Evolutionary conservation across 30 jellyfish, hydroid and myxozoan genomes (phyloP).

Genomic region (Hydra vulgaris): DNA sequence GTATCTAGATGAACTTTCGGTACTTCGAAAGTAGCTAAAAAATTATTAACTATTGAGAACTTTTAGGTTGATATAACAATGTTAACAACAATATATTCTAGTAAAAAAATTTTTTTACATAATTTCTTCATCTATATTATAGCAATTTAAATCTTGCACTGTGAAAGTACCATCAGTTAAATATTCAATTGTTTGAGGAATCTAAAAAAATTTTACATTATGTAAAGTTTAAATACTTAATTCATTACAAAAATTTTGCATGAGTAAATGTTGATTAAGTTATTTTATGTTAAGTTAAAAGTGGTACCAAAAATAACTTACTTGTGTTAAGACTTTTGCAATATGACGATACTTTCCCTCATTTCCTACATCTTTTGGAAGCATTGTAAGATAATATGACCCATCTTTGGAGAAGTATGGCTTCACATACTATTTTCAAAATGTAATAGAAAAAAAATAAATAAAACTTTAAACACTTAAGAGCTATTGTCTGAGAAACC

Average conservation of each 20-base stretch:
- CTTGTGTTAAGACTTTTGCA: slow-evolving; percentile 22
- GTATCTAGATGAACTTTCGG: slow-evolving; percentile 52
- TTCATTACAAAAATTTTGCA: too few relatives aligned
- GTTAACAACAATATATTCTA: too few relatives aligned
- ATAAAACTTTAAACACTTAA: too few relatives aligned
- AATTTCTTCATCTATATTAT: slow-evolving; percentile 6
- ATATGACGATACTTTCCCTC: slow-evolving; percentile 56
- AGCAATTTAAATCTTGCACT: slow-evolving; percentile 37
- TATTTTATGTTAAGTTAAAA: too few relatives aligned
- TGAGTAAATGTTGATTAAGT: too few relatives aligned
- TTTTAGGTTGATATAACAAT: too few relatives aligned
- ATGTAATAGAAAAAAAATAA: neutral
- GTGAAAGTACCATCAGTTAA: slow-evolving; percentile 20
- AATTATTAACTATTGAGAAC: too few relatives aligned
- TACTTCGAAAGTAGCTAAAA: slow-evolving; percentile 4
- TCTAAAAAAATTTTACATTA: neutral
- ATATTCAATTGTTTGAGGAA: neutral
- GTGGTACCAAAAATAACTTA: neutral
- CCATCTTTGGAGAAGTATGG: slow-evolving; percentile 80
- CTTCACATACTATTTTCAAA: slow-evolving; percentile 59
- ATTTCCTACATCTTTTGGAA: slow-evolving; percentile 44
- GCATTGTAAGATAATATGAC: slow-evolving; percentile 56
- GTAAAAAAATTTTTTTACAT: too few relatives aligned
- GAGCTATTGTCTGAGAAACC: too few relatives aligned
- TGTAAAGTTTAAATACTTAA: too few relatives aligned